Evolutionary conservation across 2,113 vertebrate genomes (phyloP), one percentile per base, ranked within the genome.

Genomic region (Oxygymnocypris stewartii): DNA sequence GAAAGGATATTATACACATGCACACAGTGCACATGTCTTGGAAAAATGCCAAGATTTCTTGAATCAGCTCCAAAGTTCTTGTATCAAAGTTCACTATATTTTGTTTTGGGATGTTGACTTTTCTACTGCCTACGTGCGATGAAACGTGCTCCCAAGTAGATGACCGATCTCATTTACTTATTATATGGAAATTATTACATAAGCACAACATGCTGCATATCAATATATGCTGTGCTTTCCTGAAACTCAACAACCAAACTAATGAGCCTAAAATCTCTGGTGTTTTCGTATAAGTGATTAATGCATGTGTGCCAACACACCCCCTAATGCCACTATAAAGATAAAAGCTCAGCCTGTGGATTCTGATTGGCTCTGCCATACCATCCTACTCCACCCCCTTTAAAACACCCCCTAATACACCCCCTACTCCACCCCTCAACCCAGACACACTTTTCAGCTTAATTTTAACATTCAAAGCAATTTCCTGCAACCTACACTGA

Each of bases 281-380:
- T 51, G 28, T 20, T 69, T 77, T 79, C 5, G 14, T 86, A 81
- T 59, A 74, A 88, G 88, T 76, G 37, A 69, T 88, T 80, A 87
- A n/a, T 14, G 63, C 73, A 5, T 86, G 49, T 73, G 54, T 87
- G 87, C 86, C 89, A 89, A 90, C 37, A 78, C 25, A 18, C 83
- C 75, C 79, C 44, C 77, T 42, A 85, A 44, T 31, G 73, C 71
- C 67, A 18, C n/a, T n/a, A n/a, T 84, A 91, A 94, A 93, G 87
- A 91, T 87, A 78, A 85, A 83, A 85, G 76, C 75, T 79, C 76
- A 5, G 16, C 94, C 94, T 93, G 94, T 95, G 90, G 92, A 89
- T 86, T 88, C 37, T 86, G 80, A 69, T 57, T 67, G 76, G 28
- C 77, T 11, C 82, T 6, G 51, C 90, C 92, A 92, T 93, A 90